A percentile compares a stretch with the other conserved stretches of the same genome.
Conservation (phyloP, 2,888 invertebrate genomes). For the Pheosia tremula region DNA sequence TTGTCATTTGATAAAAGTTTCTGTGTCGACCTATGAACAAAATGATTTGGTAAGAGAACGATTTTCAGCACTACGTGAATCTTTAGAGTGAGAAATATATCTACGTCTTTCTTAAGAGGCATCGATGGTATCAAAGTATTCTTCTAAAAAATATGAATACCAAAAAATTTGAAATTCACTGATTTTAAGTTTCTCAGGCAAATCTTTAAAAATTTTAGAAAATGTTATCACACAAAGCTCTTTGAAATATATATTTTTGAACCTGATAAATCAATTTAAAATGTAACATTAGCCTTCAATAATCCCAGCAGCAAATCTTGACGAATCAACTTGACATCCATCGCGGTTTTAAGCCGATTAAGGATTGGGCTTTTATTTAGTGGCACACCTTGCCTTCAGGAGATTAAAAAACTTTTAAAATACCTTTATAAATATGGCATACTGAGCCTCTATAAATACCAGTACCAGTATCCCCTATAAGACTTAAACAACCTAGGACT, state of each 20-base stretch:
- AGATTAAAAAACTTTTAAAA: conserved; percentile 31
- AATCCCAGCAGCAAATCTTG: conserved; percentile 46
- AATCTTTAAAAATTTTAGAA: not conserved
- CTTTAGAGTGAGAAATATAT: too few relatives aligned
- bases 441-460: not conserved
- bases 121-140: too few relatives aligned
- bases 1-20: too few relatives aligned
- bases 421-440: not conserved
- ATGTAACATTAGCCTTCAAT: conserved; percentile 37
- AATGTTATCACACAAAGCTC: not conserved
- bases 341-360: conserved; percentile 61
- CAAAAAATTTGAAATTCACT: too few relatives aligned
- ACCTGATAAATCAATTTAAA: conserved; percentile 28
- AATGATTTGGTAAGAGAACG: too few relatives aligned
- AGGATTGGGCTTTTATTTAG: conserved; percentile 34
- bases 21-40: too few relatives aligned
- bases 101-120: too few relatives aligned
- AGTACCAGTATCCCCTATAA: not conserved
- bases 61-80: too few relatives aligned
- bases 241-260: conserved; percentile 9
- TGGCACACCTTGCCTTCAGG: conserved; percentile 28
- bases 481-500: not conserved
- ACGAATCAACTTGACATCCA: conserved; percentile 58
- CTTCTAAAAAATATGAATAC: too few relatives aligned
- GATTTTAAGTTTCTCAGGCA: too few relatives aligned